Base-by-base conservation (phyloP, 2,113 vertebrate genomes). In the Patagioenas fasciata region DNA sequence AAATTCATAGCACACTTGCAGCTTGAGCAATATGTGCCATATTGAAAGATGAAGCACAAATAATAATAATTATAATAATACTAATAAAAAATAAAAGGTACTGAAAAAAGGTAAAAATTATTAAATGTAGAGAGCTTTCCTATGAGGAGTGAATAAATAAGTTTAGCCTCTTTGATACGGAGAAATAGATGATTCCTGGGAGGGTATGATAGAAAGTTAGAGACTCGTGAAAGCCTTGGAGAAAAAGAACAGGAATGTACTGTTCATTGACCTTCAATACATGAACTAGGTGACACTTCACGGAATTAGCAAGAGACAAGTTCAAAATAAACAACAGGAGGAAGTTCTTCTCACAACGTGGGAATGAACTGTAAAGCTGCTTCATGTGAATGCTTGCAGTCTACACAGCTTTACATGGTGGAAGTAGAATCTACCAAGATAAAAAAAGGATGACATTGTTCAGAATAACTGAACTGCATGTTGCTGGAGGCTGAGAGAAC, bases 281-380 rank as follows among this genome's bases (percentile, higher is more conserved):
- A 56, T 26, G 13, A 88, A 34, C 17, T 51, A 67, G 34, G 24
- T 90, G 29, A 5, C 50, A 61, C 54, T 73, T 67, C 53, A n/a
- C 2, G 1, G 11, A 82, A 11, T 64, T 75, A 82, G 2, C 0
- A 0, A 85, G 19, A 25, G 4, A 23, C 9, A 54, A 40, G 5
- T 72, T 91, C 21, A 64, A 66, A 67, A 54, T 71, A 90, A 69
- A 69, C 12, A 81, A 38, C 3, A 20, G 40, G 42, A 64, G 6
- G 26, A 15, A 72, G 10, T 44, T 73, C 48, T 60, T 92, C 44
- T 44, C 17, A 18, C 6, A 67, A 34, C 24, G 24, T 51, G 10
- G 40, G 18, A 77, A 24, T 53, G 70, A 92, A 32, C 23, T 51
- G 9, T 72, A 64, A 85, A 75, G 32, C 25, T 25, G 9, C 34